Evolutionary conservation across 1,140 invertebrate genomes (phyloP).

Genomic region (Physella acuta): DNA sequence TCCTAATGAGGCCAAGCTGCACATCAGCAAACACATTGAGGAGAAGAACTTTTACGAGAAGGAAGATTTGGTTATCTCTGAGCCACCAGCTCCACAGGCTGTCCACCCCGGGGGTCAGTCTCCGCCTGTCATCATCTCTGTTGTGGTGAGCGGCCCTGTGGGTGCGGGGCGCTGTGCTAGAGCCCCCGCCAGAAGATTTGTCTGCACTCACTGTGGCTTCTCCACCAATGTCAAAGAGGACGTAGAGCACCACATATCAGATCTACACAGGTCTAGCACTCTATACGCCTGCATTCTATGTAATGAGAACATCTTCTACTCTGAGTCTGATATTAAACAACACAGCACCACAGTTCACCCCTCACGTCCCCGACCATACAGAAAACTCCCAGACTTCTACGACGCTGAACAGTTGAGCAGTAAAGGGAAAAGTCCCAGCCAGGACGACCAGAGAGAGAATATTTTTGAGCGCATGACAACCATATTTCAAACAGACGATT

Average conservation of each 20-base stretch:
- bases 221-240: conserved; percentile 38
- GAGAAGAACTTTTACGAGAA: conserved; percentile 35
- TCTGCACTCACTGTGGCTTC: conserved; percentile 44
- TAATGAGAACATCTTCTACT: conserved; percentile 36
- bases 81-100: neutral
- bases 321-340: conserved; percentile 37
- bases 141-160: conserved; percentile 31
- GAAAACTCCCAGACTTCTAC: conserved; percentile 42
- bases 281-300: conserved; percentile 46
- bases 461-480: conserved; percentile 42
- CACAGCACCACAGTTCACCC: conserved; percentile 46
- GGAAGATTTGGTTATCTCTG: conserved; percentile 11
- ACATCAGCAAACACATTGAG: conserved; percentile 31
- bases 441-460: conserved; percentile 35
- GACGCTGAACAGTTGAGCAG: conserved; percentile 33
- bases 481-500: conserved; percentile 26
- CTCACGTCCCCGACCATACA: conserved; percentile 38
- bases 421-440: neutral
- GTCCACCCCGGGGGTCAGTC: conserved; percentile 12
- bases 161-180: neutral
- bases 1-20: conserved; percentile 33
- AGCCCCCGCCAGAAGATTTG: conserved; percentile 28
- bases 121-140: conserved; percentile 38
- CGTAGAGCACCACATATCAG: conserved; percentile 35
- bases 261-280: conserved; percentile 36